Base-by-base conservation (phyloP, 2,113 vertebrate species). In the Labeo rohita region DNA sequence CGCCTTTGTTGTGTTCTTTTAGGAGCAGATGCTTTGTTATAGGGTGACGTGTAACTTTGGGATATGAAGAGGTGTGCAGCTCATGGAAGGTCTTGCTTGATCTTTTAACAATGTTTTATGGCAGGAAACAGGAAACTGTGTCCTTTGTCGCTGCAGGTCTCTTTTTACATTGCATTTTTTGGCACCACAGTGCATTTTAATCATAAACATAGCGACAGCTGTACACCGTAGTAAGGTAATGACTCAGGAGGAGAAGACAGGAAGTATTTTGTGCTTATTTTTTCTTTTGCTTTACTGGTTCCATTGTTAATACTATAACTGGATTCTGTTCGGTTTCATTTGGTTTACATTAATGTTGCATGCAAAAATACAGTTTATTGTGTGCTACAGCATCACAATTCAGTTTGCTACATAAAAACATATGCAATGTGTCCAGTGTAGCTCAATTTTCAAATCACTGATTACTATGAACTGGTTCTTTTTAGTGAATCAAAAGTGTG, bases 21-120 rank as follows among this genome's bases (percentile, higher is more conserved):
- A 12, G 50, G 50, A 59, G 36, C 34, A 83, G 15, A 45, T 83
- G 68, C 28, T 59, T 84, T 84, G 81, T 84, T 84, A 34, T 12
- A 36, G 50, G 50, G 12, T 84, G 82, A 43, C 12, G 50, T 73
- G 50, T 52, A 49, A 54, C 43, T 49, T 28, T 68, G 80, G 63
- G 63, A 70, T 82, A 34, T 56, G 50, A 84, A 84, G 34, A 73
- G 16, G 8, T 84, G 3, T 56, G 66, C 50, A 28, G 50, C 23
- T 49, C 49, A 15, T 70, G 79, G 7, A 70, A 52, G 80, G 47
- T 52, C 16, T 70, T 28, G 1, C 34, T 56, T 52, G 36, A 73
- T 72, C 16, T 43, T 68, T 84, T 73, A 39, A 83, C 34, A 12
- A 49, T 4, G 54, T 49, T 49, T 50, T 50, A 39, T 70, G 8